These are phyloP conservation scores for Gymnocypris eckloni DNA, from an alignment of 2,797 vertebrate species.

Conservation along the genomic window DNA sequence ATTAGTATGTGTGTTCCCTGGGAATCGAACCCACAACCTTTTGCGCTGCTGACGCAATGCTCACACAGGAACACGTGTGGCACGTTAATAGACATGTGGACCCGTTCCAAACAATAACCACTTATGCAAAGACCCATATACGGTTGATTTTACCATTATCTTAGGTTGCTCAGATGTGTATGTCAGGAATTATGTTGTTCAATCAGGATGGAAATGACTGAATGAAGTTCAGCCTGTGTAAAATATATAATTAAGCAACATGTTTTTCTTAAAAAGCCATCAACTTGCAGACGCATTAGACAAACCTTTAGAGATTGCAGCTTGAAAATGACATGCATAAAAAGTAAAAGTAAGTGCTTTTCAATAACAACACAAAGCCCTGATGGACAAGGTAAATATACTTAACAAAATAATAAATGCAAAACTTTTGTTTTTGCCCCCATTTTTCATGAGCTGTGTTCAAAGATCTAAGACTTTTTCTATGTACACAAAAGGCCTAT, in stretches of 20 bases:
- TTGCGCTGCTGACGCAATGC: too few species aligned
- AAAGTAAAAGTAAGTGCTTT: background rate
- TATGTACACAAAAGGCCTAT: too few species aligned
- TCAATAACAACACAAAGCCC: background rate
- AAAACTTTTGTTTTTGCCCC: too few species aligned
- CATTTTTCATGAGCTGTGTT: too few species aligned
- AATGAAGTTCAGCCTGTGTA: background rate
- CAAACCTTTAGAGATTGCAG: background rate
- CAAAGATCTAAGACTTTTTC: too few species aligned
- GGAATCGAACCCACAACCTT: too few species aligned
- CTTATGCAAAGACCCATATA: background rate
- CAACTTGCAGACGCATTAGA: background rate
- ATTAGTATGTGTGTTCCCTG: too few species aligned
- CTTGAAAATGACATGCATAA: background rate
- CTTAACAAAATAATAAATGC: too few species aligned
- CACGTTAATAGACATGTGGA: conserved; percentile 1
- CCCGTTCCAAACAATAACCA: conserved; percentile 10
- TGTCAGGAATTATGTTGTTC: background rate
- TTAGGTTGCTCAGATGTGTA: background rate
- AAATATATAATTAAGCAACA: background rate
- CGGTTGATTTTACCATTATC: background rate
- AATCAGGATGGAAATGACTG: background rate
- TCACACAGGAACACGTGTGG: too few species aligned
- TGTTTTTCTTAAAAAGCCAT: background rate
- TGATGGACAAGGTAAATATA: background rate